Base-by-base conservation (phyloP, 2,113 vertebrate genomes). In the Phoxinus phoxinus region DNA sequence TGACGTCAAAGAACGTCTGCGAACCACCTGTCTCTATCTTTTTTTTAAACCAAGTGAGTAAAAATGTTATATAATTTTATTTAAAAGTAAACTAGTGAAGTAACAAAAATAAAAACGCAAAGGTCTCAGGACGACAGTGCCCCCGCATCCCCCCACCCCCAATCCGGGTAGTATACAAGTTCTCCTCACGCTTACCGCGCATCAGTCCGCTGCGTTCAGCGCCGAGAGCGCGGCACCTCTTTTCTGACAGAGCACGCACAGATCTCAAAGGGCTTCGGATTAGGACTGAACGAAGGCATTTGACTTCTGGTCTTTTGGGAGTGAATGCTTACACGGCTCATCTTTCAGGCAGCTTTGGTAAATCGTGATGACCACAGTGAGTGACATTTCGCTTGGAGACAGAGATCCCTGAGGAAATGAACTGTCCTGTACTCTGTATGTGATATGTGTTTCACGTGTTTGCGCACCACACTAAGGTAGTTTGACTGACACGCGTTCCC, bases 381-480 rank as follows among this genome's bases (percentile, higher is more conserved):
- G 35, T 82, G 48, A 61, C 67, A 63, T 71, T 46, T 61, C n/a
- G 48, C 1, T 19, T 44, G 9, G 59, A 15, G 74, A 87, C 63
- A 21, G 30, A 25, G 10, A 25, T 76, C 30, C 23, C 65, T 30
- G 78, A 25, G 84, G 79, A 83, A 65, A 84, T 77, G 3, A 67
- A 77, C 46, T 53, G 69, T 46, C 25, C 59, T 67, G 17, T n/a
- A 32, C 81, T 71, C 46, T 82, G 13, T 83, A 53, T 44, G 76
- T 87, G 76, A 87, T 61, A 90, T 92, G 90, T 89, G 90, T 83
- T 93, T 93, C 65, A 89, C 86, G 91, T 90, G 87, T 87, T 89
- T 92, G 83, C 90, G 93, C 89, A 89, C 92, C 83, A 91, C 93
- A 90, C 91, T 91, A 85, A 93, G 89, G 89, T 89, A 91, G 90